Percentiles rank a stretch among this genome's conserved stretches.
These are phyloP conservation scores for Nasonia giraulti DNA, from an alignment of 1,140 invertebrate genomes.

Conservation along the genomic window DNA sequence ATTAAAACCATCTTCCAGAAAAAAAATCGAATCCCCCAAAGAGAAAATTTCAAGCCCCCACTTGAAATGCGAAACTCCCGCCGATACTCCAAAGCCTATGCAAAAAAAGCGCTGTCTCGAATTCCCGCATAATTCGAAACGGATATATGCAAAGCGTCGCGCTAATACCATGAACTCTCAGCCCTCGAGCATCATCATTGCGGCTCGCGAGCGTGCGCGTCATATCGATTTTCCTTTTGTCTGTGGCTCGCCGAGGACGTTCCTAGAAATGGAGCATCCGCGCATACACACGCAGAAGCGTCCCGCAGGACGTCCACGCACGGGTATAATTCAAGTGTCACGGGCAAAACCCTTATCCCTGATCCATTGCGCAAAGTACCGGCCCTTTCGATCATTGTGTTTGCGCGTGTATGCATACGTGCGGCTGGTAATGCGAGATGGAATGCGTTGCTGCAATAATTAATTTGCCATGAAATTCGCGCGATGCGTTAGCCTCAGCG, in stretches of 20 bases:
- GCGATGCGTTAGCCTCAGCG: not conserved
- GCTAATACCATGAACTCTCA: not conserved
- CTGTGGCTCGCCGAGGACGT: not conserved
- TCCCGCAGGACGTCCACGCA: not conserved
- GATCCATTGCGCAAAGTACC: conserved; percentile 27
- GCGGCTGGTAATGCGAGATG: not conserved
- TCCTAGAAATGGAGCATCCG: conserved; percentile 14
- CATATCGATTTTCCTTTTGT: conserved; percentile 26
- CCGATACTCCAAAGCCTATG: not conserved
- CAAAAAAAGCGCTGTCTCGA: not conserved
- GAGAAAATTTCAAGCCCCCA: not conserved
- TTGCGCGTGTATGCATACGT: not conserved
- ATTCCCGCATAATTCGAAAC: not conserved
- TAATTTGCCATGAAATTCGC: not conserved
- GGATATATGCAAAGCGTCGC: conserved; percentile 6
- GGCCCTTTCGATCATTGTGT: not conserved
- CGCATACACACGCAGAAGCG: not conserved
- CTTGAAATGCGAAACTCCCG: not conserved
- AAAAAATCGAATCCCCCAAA: not conserved
- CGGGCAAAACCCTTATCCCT: conserved; percentile 14
- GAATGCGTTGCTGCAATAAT: not conserved
- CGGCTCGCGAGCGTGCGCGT: not conserved
- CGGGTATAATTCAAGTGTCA: conserved; percentile 27
- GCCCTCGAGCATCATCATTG: not conserved
- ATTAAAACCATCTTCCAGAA: not conserved